Conservation (phyloP, 37 sponge, comb jelly and placozoan species). For the Oopsacas minuta region DNA sequence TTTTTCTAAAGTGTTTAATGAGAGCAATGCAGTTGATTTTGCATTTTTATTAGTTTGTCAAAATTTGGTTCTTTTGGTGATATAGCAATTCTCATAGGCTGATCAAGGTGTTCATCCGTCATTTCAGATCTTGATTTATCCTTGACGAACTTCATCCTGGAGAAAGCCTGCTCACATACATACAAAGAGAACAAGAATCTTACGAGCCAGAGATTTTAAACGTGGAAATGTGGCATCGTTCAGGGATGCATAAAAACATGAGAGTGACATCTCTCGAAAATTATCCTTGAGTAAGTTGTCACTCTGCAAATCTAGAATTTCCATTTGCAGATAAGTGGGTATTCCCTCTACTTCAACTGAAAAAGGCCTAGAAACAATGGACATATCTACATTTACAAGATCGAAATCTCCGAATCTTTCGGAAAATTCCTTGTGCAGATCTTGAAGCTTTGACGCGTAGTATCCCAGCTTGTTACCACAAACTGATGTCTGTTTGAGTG, state of each 20-base stretch:
- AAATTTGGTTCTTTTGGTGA: neutral
- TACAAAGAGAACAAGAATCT: constrained; percentile 14
- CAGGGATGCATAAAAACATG: too few species aligned
- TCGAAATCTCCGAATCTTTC: neutral
- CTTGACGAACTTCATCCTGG: neutral
- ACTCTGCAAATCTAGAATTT: constrained; percentile 16
- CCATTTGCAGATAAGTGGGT: constrained; percentile 14
- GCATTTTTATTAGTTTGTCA: neutral
- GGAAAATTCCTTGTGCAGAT: neutral
- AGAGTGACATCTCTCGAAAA: neutral
- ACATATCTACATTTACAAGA: neutral
- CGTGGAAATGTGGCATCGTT: neutral
- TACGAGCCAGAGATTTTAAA: neutral
- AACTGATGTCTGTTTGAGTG: neutral
- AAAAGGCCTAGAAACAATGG: neutral
- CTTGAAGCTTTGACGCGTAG: neutral
- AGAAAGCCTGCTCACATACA: neutral
- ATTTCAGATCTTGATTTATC: neutral
- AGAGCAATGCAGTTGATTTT: neutral
- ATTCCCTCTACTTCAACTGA: constrained; percentile 9
- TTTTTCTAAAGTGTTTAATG: neutral
- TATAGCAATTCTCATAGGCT: neutral
- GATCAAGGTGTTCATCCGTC: neutral
- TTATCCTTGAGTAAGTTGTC: neutral
- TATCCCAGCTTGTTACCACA: neutral